A percentile compares a stretch with the other conserved stretches of the same genome.
Conservation (phyloP, 1,140 invertebrate species). For the Helicoverpa zea region DNA sequence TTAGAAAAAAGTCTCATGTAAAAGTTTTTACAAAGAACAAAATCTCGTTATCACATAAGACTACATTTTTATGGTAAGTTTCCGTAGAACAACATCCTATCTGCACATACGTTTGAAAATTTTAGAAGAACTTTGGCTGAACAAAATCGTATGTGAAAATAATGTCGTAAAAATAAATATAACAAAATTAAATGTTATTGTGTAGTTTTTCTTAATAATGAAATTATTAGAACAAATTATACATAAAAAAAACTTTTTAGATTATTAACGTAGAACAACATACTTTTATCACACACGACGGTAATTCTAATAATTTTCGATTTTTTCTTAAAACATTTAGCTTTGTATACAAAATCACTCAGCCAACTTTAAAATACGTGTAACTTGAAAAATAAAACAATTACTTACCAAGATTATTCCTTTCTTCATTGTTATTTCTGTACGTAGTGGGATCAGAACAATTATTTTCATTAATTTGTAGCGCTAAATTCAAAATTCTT, state of each 20-base stretch:
- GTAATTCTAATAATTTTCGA: not conserved
- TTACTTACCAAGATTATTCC: not conserved
- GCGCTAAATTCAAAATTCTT: slow-evolving; percentile 7
- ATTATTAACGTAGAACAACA: not conserved
- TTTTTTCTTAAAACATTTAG: not conserved
- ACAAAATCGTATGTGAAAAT: too few species aligned
- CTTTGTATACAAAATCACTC: not conserved
- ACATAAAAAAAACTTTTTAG: not conserved
- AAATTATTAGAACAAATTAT: not conserved
- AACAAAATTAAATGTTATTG: not conserved
- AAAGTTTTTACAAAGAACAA: slow-evolving; percentile 2
- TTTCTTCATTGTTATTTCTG: not conserved
- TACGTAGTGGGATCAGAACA: not conserved
- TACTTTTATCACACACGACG: slow-evolving; percentile 3
- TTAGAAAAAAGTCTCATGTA: slow-evolving; percentile 8
- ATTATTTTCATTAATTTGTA: not conserved
- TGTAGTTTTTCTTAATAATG: not conserved
- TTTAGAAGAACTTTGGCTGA: not conserved
- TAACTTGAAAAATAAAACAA: not conserved
- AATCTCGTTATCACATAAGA: not conserved
- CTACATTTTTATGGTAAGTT: not conserved
- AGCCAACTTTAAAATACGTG: slow-evolving; percentile 1
- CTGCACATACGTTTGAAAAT: not conserved
- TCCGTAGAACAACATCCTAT: not conserved
- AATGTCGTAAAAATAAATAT: slow-evolving; percentile 1